Evolutionary conservation across 2,888 invertebrate species (phyloP), one percentile per base, ranked within the genome.

Genomic region (Deilephila porcellus): DNA sequence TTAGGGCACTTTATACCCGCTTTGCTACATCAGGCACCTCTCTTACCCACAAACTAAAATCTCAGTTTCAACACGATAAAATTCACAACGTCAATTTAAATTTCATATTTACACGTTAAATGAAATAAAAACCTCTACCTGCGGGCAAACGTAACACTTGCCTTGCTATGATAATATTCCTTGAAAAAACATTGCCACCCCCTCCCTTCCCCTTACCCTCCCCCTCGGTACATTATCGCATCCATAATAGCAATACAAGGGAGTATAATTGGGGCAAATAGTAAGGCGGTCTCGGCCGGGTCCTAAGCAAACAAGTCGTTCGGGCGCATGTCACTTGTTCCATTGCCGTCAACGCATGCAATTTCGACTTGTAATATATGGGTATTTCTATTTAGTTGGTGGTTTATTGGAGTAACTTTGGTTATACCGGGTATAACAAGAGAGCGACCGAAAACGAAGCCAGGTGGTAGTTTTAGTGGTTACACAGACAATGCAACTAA

Each of bases 221-320:
- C 77, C 75, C 73, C 74, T 14, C 77, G 73, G 25, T 80, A 82
- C 81, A 82, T 85, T 84, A 83, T 85, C 83, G 79, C 77, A 29
- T 60, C 75, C 80, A 82, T 81, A 83, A 81, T 83, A 78, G 80
- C 79, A 78, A 59, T 64, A 64, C 64, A 34, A 59, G 67, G 59
- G 79, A 81, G 82, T 83, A 88, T 90, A 89, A 90, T 90, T 89
- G 86, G 85, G 82, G 88, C 83, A 88, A 88, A 88, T 86, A 88
- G 81, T 81, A 78, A 84, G 82, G 80, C 84, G 83, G 78, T 75
- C 77, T 64, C 56, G 56, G 72, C 71, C 75, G 60, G 75, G 84
- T 90, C 90, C 90, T 90, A 90, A 90, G 77, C 76, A 88, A 90
- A 90, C 88, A 90, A 19, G 70, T 73, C 75, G 37, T 75, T 78